A percentile compares a stretch with the other conserved stretches of the same genome.
phyloP scores from a whole-genome alignment of 2,888 invertebrate species.

The Oxystoma pomonae region DNA sequence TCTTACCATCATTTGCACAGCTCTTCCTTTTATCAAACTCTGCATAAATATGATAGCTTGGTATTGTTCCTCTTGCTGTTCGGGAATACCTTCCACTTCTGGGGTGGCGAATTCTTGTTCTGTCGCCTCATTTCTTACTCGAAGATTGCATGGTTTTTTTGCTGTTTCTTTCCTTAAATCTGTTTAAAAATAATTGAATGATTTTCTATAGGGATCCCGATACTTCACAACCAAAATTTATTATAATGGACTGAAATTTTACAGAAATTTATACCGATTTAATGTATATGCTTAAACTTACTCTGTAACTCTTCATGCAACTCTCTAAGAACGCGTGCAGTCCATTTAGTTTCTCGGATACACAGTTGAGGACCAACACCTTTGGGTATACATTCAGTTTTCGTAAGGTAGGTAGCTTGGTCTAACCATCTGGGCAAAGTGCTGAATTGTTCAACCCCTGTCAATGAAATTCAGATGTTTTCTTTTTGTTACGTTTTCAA shows the following conservation, averaged over 20 bases:
- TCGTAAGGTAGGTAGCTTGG: constrained; percentile 40
- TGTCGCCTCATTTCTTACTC: constrained; percentile 31
- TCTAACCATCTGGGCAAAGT: constrained; percentile 53
- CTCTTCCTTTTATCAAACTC: constrained; percentile 64
- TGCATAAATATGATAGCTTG: constrained; percentile 61
- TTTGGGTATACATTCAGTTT: constrained; percentile 39
- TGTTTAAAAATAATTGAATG: constrained; percentile 20
- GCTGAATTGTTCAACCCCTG: constrained; percentile 51
- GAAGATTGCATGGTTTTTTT: constrained; percentile 29
- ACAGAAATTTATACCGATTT: too few species aligned
- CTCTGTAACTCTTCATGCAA: constrained; percentile 59
- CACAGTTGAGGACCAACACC: constrained; percentile 50
- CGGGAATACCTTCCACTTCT: constrained; percentile 37
- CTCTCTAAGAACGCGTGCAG: constrained; percentile 56
- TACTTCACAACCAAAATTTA: too few species aligned
- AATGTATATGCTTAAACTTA: too few species aligned
- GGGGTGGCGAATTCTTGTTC: constrained; percentile 34
- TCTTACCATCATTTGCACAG: constrained; percentile 64
- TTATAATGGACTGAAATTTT: too few species aligned
- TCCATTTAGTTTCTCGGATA: constrained; percentile 62
- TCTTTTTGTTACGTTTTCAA: too few species aligned
- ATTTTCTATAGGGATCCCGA: too few species aligned
- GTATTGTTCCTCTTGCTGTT: constrained; percentile 47
- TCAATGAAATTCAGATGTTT: background rate
- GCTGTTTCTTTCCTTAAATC: constrained; percentile 28